These are phyloP conservation scores for Diogma glabrata DNA, from an alignment of 2,888 invertebrate genomes.

Conservation along the genomic window DNA sequence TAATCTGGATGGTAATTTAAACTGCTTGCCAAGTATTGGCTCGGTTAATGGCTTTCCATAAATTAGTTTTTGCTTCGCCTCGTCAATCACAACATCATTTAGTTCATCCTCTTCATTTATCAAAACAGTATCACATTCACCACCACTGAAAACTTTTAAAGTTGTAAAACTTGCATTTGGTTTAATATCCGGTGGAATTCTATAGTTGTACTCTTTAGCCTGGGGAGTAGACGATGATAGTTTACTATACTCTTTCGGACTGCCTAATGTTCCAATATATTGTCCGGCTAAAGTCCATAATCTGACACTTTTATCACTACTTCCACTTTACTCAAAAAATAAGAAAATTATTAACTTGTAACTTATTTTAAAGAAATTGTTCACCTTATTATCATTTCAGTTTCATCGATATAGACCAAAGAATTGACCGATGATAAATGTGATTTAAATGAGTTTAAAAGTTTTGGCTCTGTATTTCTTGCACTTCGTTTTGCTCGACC, in stretches of 20 bases:
- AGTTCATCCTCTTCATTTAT: slow-evolving; percentile 36
- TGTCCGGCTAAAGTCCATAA: slow-evolving; percentile 63
- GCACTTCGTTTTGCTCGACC: slow-evolving; percentile 57
- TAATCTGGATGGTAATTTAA: slow-evolving; percentile 41
- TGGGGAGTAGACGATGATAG: slow-evolving; percentile 35
- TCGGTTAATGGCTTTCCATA: slow-evolving; percentile 44
- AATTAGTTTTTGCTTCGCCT: slow-evolving; percentile 29
- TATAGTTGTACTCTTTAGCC: slow-evolving; percentile 37
- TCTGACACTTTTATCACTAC: slow-evolving; percentile 59
- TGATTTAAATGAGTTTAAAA: slow-evolving; percentile 57
- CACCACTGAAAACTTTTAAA: slow-evolving; percentile 47
- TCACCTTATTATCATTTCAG: slow-evolving; percentile 54
- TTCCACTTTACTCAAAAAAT: no score
- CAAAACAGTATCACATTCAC: slow-evolving; percentile 20
- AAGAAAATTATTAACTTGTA: no score
- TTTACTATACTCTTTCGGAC: slow-evolving; percentile 50
- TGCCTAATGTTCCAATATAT: slow-evolving; percentile 63
- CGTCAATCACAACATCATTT: slow-evolving; percentile 36
- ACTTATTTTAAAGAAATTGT: no score
- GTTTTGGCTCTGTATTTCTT: slow-evolving; percentile 48
- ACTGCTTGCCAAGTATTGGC: slow-evolving; percentile 48
- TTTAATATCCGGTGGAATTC: slow-evolving; percentile 61
- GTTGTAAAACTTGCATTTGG: slow-evolving; percentile 66
- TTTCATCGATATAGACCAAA: slow-evolving; percentile 52
- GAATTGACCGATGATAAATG: slow-evolving; percentile 57